Conservation (phyloP, 2,113 vertebrate genomes). For the Ictidomys tridecemlineatus region DNA sequence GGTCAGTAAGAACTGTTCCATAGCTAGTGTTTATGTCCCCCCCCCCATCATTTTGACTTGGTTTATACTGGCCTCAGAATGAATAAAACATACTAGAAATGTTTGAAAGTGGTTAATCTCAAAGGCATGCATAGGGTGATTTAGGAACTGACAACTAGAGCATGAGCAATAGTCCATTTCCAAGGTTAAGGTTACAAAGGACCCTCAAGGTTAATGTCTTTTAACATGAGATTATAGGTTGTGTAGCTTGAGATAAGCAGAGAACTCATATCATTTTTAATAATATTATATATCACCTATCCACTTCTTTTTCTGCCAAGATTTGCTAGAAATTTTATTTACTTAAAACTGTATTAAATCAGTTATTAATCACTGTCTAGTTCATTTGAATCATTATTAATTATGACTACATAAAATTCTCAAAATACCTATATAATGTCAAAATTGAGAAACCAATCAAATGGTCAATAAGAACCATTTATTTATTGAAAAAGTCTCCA, state of each 20-base stretch:
- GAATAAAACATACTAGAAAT: background rate
- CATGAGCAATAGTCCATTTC: background rate
- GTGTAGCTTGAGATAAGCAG: background rate
- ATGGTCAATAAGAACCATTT: slow-evolving; percentile 35
- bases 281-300: background rate
- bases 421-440: background rate
- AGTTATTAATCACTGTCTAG: background rate
- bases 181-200: background rate
- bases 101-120: background rate
- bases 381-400: slow-evolving; percentile 37
- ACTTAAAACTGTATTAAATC: slow-evolving; percentile 14
- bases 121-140: background rate
- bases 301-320: background rate
- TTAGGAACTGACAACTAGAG: background rate
- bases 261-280: slow-evolving; percentile 18
- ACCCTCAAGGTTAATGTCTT: slow-evolving; percentile 35
- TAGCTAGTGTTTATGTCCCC: background rate
- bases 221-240: slow-evolving; percentile 12
- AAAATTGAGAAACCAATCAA: slow-evolving; percentile 46
- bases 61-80: background rate
- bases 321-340: slow-evolving; percentile 54
- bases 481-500: slow-evolving; percentile 3
- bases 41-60: background rate
- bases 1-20: background rate
- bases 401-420: slow-evolving; percentile 47